Conservation (phyloP, 2,888 invertebrate genomes). For the Orchesellides sinensis region DNA sequence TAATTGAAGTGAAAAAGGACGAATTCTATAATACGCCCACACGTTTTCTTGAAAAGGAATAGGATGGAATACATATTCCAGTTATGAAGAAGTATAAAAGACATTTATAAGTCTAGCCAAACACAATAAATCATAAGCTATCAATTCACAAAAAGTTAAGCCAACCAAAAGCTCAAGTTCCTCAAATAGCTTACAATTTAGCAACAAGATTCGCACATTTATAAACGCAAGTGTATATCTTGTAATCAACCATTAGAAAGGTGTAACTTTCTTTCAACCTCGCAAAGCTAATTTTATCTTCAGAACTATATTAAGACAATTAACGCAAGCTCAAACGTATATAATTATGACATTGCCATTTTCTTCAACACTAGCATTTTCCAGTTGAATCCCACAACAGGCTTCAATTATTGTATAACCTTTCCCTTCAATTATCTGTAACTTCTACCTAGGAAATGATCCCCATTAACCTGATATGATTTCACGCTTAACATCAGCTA, state of each 20-base stretch:
- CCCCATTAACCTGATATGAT: slow-evolving; percentile 38
- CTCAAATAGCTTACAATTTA: too few relatives aligned
- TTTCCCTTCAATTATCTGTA: neutral
- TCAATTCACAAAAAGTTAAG: too few relatives aligned
- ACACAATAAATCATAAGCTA: too few relatives aligned
- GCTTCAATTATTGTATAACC: slow-evolving; percentile 7
- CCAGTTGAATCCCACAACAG: slow-evolving; percentile 38
- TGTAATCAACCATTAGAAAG: slow-evolving; percentile 36
- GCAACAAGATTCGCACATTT: too few relatives aligned
- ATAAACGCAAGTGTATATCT: neutral
- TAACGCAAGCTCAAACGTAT: neutral
- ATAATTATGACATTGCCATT: slow-evolving; percentile 44
- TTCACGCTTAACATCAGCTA: slow-evolving; percentile 36
- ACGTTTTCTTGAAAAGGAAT: too few relatives aligned
- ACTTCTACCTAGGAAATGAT: slow-evolving; percentile 40
- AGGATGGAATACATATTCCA: too few relatives aligned
- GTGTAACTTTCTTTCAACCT: neutral
- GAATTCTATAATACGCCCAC: too few relatives aligned
- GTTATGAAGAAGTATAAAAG: too few relatives aligned
- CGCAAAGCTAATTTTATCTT: neutral
- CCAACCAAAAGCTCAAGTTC: too few relatives aligned
- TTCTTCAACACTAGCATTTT: slow-evolving; percentile 34
- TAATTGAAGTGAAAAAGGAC: too few relatives aligned
- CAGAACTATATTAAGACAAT: slow-evolving; percentile 16
- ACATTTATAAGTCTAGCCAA: too few relatives aligned